These are phyloP conservation scores for Drosophila falleni DNA, from an alignment of 2,888 invertebrate genomes.

Conservation along the genomic window DNA sequence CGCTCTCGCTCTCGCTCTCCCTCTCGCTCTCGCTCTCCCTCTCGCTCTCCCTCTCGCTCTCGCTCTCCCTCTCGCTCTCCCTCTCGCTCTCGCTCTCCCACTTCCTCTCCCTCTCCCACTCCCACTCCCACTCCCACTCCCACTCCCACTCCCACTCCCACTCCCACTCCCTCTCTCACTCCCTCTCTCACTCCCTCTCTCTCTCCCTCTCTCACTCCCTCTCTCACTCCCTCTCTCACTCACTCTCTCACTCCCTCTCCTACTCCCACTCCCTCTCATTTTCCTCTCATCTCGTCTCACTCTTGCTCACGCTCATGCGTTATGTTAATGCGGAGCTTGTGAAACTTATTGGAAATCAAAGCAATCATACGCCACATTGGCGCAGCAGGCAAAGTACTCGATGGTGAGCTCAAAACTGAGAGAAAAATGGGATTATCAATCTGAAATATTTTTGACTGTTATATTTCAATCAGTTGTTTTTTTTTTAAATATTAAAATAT, in stretches of 20 bases:
- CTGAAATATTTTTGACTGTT: background rate
- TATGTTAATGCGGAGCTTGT: slow-evolving; percentile 58
- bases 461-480: background rate
- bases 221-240: background rate
- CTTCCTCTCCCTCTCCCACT: background rate
- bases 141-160: background rate
- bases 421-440: slow-evolving; percentile 7
- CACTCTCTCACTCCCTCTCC: background rate
- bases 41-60: background rate
- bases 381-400: slow-evolving; percentile 20
- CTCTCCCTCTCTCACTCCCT: background rate
- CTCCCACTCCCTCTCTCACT: background rate
- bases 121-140: background rate
- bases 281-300: background rate
- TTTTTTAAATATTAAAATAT: background rate
- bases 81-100: background rate
- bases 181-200: background rate
- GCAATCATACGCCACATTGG: slow-evolving; percentile 57
- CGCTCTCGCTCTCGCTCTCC: background rate
- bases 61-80: background rate
- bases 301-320: slow-evolving; percentile 32
- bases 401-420: slow-evolving; percentile 24
- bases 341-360: slow-evolving; percentile 68
- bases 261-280: background rate
- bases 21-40: background rate